Percentiles rank a stretch among this genome's conserved stretches.
phyloP scores from a whole-genome alignment of 2,888 invertebrate species.

The Smittia sp. region DNA sequence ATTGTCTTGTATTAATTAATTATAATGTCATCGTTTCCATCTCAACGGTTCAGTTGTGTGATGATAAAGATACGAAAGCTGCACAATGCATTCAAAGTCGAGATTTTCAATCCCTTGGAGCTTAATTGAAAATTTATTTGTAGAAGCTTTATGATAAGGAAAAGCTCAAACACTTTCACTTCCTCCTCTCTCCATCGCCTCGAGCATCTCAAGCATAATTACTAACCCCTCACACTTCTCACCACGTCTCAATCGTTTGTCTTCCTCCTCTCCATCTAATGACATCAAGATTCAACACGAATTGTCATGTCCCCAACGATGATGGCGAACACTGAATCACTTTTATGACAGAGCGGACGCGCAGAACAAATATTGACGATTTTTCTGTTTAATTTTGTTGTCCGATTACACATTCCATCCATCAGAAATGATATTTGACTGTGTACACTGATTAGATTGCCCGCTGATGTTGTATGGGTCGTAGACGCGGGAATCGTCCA shows the following conservation, averaged over 20 bases:
- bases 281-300: constrained; percentile 21
- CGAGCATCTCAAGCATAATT: neutral
- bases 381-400: constrained; percentile 18
- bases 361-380: constrained; percentile 19
- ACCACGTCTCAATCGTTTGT: constrained; percentile 23
- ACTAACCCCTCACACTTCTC: neutral
- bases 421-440: constrained; percentile 7
- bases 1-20: constrained; percentile 20
- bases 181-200: neutral
- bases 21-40: constrained; percentile 21
- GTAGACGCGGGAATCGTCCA: neutral
- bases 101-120: neutral
- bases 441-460: constrained; percentile 7
- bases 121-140: neutral
- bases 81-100: neutral
- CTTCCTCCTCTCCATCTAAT: constrained; percentile 5
- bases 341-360: neutral
- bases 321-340: constrained; percentile 1
- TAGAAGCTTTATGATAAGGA: neutral
- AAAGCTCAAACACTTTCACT: neutral
- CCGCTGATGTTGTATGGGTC: neutral
- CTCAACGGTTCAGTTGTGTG: neutral
- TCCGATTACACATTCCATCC: neutral
- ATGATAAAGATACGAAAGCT: neutral
- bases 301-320: neutral